phyloP scores from a whole-genome alignment of 1,140 invertebrate species.

The Ceratitis capitata region DNA sequence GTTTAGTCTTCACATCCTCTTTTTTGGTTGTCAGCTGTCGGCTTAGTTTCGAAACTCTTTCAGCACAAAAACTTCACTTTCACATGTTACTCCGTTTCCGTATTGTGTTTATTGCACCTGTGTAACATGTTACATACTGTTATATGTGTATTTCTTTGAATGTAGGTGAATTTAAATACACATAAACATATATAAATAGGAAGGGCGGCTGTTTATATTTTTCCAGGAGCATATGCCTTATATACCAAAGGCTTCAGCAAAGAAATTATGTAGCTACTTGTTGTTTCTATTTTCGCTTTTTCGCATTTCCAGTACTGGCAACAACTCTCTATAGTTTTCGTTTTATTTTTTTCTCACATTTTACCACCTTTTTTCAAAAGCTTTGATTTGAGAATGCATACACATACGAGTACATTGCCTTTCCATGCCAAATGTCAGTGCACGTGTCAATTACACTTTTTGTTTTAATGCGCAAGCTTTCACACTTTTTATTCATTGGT shows the following conservation, averaged over 20 bases:
- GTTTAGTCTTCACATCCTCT: neutral
- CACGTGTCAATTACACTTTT: neutral
- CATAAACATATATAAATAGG: neutral
- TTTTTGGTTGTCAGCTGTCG: neutral
- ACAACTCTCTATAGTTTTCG: no score
- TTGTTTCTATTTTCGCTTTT: neutral
- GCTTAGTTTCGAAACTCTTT: neutral
- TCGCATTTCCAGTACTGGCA: neutral
- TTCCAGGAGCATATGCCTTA: neutral
- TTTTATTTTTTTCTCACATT: neutral
- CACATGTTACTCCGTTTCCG: neutral
- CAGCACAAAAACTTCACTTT: neutral
- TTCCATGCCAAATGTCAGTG: neutral
- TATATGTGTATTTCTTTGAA: no score
- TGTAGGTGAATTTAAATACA: no score
- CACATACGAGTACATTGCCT: no score
- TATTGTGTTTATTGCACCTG: conserved; percentile 20
- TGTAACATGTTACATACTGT: neutral
- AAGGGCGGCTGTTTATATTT: neutral
- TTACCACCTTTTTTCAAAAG: neutral
- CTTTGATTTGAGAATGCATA: no score
- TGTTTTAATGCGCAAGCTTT: neutral
- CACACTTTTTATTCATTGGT: neutral
- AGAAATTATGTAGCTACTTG: no score
- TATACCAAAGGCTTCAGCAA: neutral